These are phyloP conservation scores for Andrena fulva DNA, from an alignment of 2,888 invertebrate genomes.

Conservation along the genomic window DNA sequence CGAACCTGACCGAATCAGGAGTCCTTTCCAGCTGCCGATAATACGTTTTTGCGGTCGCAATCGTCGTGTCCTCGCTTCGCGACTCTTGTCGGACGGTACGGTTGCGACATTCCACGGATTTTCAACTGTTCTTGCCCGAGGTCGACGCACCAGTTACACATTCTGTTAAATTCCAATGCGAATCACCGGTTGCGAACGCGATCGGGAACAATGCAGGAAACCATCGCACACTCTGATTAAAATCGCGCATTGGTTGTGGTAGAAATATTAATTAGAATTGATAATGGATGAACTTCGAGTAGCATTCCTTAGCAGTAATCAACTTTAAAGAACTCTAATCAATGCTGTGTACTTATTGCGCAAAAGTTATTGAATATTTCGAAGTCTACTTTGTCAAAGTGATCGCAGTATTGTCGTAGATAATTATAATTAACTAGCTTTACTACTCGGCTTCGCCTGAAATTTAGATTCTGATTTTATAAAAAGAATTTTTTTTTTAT, in stretches of 20 bases:
- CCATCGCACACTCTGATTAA: neutral
- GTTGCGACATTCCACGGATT: constrained; percentile 33
- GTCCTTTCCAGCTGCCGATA: constrained; percentile 37
- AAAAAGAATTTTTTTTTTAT: no score
- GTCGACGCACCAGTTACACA: constrained; percentile 15
- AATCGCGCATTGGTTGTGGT: neutral
- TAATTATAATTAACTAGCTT: neutral
- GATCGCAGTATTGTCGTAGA: neutral
- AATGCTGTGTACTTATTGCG: neutral
- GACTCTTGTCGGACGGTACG: constrained; percentile 11
- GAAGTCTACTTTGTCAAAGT: neutral
- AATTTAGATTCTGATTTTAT: no score
- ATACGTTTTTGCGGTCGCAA: constrained; percentile 44
- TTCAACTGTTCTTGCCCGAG: constrained; percentile 35
- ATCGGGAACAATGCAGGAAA: neutral
- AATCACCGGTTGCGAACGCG: constrained; percentile 6
- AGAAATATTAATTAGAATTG: neutral
- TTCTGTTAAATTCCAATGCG: constrained; percentile 4
- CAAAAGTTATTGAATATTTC: neutral
- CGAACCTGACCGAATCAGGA: constrained; percentile 45
- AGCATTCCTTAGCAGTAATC: no score
- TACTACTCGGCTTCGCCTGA: no score
- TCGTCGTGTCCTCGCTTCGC: constrained; percentile 2
- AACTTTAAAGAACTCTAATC: neutral
- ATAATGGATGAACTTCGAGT: no score